phyloP scores from a whole-genome alignment of 1,140 invertebrate species.

The Drosophila fuyamai region DNA sequence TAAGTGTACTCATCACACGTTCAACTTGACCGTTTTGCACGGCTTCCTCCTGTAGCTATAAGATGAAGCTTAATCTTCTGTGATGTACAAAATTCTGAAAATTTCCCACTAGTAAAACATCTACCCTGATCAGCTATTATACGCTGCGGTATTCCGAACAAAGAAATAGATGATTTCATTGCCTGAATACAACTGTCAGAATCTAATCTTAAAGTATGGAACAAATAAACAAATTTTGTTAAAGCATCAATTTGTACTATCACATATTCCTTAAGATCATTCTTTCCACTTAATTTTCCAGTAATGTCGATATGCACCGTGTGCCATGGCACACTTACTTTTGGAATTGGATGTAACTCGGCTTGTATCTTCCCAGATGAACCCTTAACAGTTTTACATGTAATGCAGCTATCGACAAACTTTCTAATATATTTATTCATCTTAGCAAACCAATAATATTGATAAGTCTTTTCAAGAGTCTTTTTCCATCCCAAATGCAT shows the following conservation, averaged over 20 bases:
- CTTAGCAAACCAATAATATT: no score
- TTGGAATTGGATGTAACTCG: constrained; percentile 7
- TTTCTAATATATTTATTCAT: no score
- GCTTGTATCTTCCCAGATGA: constrained; percentile 1
- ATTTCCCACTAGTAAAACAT: constrained; percentile 1
- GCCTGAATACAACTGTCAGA: not conserved
- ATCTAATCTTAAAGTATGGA: constrained; percentile 13
- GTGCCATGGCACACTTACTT: constrained; percentile 8
- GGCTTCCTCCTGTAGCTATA: constrained; percentile 18
- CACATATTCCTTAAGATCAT: constrained; percentile 5
- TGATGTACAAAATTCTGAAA: constrained; percentile 7
- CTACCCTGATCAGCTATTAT: constrained; percentile 17
- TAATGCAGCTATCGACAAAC: constrained; percentile 2
- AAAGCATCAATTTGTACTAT: constrained; percentile 7
- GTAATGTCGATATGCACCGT: constrained; percentile 9
- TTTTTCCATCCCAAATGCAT: constrained; percentile 19
- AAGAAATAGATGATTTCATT: constrained; percentile 1
- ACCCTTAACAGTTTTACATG: not conserved
- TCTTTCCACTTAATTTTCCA: constrained; percentile 7
- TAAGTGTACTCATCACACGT: constrained; percentile 2
- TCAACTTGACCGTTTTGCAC: constrained; percentile 32
- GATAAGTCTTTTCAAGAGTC: not conserved
- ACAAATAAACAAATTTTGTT: constrained; percentile 12
- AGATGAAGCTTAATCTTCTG: constrained; percentile 19
- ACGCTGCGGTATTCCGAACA: constrained; percentile 4